These are phyloP conservation scores for Seriola quinqueradiata DNA, from an alignment of 2,113 vertebrate genomes.

Conservation along the genomic window DNA sequence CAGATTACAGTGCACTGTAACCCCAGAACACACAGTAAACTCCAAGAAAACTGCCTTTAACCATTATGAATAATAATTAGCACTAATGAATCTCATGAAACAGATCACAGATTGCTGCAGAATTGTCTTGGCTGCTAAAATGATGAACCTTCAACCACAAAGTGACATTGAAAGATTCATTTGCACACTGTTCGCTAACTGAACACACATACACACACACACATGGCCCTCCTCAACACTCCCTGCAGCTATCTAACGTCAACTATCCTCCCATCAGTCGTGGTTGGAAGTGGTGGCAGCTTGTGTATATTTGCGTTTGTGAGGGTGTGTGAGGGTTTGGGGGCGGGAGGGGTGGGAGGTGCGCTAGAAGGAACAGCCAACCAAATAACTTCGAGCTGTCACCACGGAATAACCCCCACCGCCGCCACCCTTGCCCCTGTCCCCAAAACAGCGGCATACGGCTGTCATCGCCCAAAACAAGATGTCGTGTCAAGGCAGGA, in stretches of 20 bases:
- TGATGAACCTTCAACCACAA: conserved; percentile 78
- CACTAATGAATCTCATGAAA: conserved; percentile 18
- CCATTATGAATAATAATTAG: conserved; percentile 30
- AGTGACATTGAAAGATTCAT: conserved; percentile 83
- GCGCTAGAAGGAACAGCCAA: conserved; percentile 66
- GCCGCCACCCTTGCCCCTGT: conserved; percentile 69
- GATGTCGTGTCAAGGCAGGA: conserved; percentile 81
- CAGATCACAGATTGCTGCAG: conserved; percentile 13
- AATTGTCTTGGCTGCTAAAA: conserved; percentile 78
- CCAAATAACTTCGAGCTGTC: conserved; percentile 77
- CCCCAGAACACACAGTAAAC: not conserved
- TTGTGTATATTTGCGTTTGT: conserved; percentile 17
- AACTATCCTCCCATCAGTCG: conserved; percentile 60
- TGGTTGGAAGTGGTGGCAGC: conserved; percentile 20
- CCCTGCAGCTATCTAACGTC: conserved; percentile 70
- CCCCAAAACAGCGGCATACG: conserved; percentile 80
- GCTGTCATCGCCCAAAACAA: conserved; percentile 86
- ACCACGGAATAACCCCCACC: conserved; percentile 39
- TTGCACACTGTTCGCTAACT: conserved; percentile 62
- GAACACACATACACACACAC: conserved; percentile 48
- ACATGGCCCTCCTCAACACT: conserved; percentile 48
- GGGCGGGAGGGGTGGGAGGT: conserved; percentile 15
- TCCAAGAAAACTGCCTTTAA: conserved; percentile 14
- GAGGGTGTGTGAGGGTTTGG: conserved; percentile 24
- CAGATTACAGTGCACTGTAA: not conserved